These are phyloP conservation scores for Corythaixoides concolor DNA, from an alignment of 2,113 vertebrate genomes.

Conservation along the genomic window DNA sequence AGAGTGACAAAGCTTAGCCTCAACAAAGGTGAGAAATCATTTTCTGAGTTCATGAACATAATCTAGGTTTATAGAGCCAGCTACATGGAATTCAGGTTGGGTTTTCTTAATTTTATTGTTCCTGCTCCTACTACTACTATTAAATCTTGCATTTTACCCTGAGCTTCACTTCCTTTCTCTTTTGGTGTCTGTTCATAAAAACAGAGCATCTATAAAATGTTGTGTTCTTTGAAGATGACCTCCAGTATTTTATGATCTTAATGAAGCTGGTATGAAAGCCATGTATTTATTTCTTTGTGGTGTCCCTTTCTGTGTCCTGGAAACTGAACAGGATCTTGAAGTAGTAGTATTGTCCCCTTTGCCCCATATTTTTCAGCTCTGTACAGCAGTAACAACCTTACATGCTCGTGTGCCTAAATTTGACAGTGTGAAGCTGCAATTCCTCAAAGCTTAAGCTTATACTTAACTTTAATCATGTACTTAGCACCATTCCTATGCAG, in stretches of 20 bases:
- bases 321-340: neutral
- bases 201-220: neutral
- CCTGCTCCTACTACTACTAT: neutral
- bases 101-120: neutral
- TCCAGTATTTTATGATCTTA: neutral
- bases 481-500: neutral
- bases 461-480: neutral
- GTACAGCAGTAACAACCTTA: neutral
- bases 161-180: neutral
- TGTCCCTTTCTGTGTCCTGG: neutral
- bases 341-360: neutral
- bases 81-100: neutral
- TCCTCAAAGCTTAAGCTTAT: neutral
- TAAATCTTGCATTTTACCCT: neutral
- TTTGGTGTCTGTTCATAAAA: neutral
- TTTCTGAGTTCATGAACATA: neutral
- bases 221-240: neutral
- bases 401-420: neutral
- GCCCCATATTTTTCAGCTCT: neutral
- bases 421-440: neutral
- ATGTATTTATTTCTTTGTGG: neutral
- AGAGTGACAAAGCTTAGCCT: neutral
- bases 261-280: neutral
- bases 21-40: neutral
- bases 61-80: neutral